These are phyloP conservation scores for Drosophila birchii DNA, from an alignment of 2,888 invertebrate species.

Conservation along the genomic window DNA sequence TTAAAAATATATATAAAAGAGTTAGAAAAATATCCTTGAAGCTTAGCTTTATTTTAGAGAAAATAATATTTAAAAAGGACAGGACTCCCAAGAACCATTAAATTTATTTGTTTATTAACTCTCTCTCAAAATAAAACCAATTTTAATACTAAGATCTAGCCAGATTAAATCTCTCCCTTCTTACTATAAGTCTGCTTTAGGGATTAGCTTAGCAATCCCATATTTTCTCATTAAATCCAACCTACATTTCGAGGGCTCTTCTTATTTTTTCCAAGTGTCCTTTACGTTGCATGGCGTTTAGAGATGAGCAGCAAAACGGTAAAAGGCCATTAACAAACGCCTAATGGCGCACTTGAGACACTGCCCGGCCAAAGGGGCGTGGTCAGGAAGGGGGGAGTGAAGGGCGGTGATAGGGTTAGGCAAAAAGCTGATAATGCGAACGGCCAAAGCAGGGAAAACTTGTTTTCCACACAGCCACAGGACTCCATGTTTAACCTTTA, in stretches of 20 bases:
- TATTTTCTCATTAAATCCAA: background rate
- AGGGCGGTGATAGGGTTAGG: slow-evolving; percentile 33
- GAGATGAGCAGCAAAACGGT: slow-evolving; percentile 61
- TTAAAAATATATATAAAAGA: too few species aligned
- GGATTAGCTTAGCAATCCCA: background rate
- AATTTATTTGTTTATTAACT: too few species aligned
- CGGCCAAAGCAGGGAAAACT: slow-evolving; percentile 52
- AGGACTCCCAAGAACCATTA: too few species aligned
- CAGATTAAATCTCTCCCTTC: background rate
- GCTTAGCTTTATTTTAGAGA: too few species aligned
- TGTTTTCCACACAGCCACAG: background rate
- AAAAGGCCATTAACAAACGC: slow-evolving; percentile 81
- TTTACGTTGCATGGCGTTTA: slow-evolving; percentile 24
- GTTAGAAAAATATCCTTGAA: too few species aligned
- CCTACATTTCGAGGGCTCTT: background rate
- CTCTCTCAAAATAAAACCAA: too few species aligned
- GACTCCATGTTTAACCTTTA: slow-evolving; percentile 3
- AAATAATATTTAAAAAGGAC: too few species aligned
- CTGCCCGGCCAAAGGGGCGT: slow-evolving; percentile 32
- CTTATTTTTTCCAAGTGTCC: slow-evolving; percentile 12
- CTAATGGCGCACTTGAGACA: slow-evolving; percentile 75
- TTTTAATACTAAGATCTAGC: background rate
- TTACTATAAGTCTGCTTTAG: rapidly evolving
- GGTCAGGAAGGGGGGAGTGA: slow-evolving; percentile 1
- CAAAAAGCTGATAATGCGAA: slow-evolving; percentile 61